Percentiles rank a stretch among this genome's conserved stretches.
Evolutionary conservation across 2,797 vertebrate species (phyloP).

Genomic region (Aselliscus stoliczkanus): DNA sequence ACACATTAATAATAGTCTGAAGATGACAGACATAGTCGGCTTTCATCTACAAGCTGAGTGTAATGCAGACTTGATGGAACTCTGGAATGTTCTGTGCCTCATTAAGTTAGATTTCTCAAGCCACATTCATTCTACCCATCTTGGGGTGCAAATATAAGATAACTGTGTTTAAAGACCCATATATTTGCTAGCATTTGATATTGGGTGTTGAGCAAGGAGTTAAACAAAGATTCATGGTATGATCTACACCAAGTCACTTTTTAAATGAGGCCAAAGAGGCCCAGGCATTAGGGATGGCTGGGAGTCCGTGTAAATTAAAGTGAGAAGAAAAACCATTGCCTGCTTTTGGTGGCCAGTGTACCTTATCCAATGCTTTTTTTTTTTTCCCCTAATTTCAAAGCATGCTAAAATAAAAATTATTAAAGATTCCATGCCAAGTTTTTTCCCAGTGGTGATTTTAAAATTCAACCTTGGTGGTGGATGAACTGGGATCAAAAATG

Average conservation of each 20-base stretch:
- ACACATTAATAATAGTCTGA: background rate
- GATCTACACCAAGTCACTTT: background rate
- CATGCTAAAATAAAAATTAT: background rate
- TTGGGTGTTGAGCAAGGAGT: background rate
- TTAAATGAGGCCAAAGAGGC: background rate
- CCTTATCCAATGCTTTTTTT: background rate
- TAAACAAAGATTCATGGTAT: background rate
- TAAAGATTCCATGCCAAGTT: background rate
- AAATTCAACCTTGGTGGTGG: background rate
- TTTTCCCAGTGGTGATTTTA: background rate
- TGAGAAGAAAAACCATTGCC: background rate
- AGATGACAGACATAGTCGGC: background rate
- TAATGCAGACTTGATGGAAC: background rate
- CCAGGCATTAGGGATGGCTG: background rate
- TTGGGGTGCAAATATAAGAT: background rate
- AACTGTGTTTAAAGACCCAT: background rate
- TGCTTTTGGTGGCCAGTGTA: background rate
- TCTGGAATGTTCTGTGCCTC: background rate
- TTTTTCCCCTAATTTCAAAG: background rate
- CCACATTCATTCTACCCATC: background rate
- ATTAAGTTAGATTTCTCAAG: background rate
- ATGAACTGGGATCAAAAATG: background rate
- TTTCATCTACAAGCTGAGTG: background rate
- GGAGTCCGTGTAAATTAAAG: background rate
- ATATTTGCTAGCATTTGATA: background rate